Percentiles rank a stretch among this genome's conserved stretches.
These are phyloP conservation scores for Melangyna quadrimaculata DNA, from an alignment of 2,888 invertebrate species.

Conservation along the genomic window DNA sequence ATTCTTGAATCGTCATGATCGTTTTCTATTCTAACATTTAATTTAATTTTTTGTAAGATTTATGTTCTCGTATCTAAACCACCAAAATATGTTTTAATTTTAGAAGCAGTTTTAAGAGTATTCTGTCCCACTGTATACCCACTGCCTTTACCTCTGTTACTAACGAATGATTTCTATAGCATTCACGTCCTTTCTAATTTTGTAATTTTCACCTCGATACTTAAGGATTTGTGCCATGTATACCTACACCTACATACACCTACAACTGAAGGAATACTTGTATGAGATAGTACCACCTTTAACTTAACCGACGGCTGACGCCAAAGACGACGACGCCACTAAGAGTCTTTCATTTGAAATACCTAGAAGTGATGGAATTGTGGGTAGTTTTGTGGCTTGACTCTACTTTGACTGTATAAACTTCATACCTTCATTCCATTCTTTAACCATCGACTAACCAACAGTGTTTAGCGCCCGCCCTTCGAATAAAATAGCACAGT, in stretches of 20 bases:
- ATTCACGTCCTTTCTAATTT: constrained; percentile 34
- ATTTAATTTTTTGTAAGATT: too few relatives aligned
- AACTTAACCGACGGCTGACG: not conserved
- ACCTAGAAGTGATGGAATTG: not conserved
- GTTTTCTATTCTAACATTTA: too few relatives aligned
- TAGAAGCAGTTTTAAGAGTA: not conserved
- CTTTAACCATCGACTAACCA: not conserved
- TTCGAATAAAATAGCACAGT: constrained; percentile 9
- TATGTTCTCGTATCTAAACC: too few relatives aligned
- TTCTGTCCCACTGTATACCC: not conserved
- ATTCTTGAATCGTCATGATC: too few relatives aligned
- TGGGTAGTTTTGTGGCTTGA: constrained; percentile 49
- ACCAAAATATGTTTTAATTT: too few relatives aligned
- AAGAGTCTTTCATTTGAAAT: not conserved
- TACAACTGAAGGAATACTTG: not conserved
- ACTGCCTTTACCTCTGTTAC: not conserved
- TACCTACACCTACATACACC: not conserved
- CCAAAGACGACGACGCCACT: not conserved
- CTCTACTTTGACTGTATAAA: not conserved
- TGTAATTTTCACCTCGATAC: constrained; percentile 37
- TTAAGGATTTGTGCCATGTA: not conserved
- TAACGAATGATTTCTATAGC: not conserved
- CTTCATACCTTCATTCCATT: not conserved
- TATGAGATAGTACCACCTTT: constrained; percentile 29
- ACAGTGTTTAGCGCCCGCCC: not conserved